These are phyloP conservation scores for Stenotaenia linearis DNA, from an alignment of 2,888 invertebrate species.

Conservation along the genomic window DNA sequence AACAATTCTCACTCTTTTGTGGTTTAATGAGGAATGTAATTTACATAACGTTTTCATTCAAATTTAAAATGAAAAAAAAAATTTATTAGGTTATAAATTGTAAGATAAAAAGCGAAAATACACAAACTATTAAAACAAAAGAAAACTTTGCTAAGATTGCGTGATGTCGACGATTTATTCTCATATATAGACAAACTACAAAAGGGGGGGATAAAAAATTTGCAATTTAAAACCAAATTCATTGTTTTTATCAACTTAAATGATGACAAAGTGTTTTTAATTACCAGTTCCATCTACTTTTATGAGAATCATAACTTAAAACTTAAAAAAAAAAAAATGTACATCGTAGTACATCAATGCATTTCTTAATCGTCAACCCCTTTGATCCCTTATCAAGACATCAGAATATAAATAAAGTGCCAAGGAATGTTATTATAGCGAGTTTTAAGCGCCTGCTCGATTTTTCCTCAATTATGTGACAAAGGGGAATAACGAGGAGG, in stretches of 20 bases:
- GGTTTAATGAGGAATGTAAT: slow-evolving; percentile 23
- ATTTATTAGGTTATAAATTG: not conserved
- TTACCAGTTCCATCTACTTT: not conserved
- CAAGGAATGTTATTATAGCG: not conserved
- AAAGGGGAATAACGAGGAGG: slow-evolving; percentile 26
- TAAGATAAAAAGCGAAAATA: not conserved
- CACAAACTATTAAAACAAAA: not conserved
- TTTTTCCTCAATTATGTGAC: slow-evolving; percentile 26
- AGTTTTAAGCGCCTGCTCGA: slow-evolving; percentile 14
- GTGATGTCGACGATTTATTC: slow-evolving; percentile 21
- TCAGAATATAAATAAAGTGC: not conserved
- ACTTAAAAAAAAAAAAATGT: not conserved
- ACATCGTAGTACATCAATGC: not conserved
- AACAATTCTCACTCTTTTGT: slow-evolving; percentile 23
- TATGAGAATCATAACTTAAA: not conserved
- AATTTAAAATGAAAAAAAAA: not conserved
- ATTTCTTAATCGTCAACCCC: not conserved
- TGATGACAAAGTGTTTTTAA: slow-evolving; percentile 24
- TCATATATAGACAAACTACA: not conserved
- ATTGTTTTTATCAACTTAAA: slow-evolving; percentile 12
- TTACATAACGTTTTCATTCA: not conserved
- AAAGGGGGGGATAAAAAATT: not conserved
- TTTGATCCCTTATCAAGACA: slow-evolving; percentile 12
- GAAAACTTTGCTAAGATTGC: not conserved
- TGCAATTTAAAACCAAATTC: slow-evolving; percentile 17